Base-by-base conservation (phyloP, 2,113 vertebrate genomes). In the Triplophysa rosa region DNA sequence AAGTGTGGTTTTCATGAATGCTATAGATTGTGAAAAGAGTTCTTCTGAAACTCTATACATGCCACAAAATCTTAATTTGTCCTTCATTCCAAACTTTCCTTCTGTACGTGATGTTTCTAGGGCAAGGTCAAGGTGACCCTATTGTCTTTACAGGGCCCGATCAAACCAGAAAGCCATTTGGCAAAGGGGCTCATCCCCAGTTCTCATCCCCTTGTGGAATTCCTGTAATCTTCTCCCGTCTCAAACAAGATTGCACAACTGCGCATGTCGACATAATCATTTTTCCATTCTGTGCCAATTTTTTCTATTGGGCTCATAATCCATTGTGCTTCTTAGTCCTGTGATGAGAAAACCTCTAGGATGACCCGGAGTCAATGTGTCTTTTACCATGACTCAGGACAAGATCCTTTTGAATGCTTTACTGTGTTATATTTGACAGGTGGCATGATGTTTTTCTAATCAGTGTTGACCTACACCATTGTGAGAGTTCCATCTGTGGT, bases 401-500 rank as follows among this genome's bases (percentile, higher is more conserved):
- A 8, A 19, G 64, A 62, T 80, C 42, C 4, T 58, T 75, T 61
- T 74, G 63, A 73, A 45, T 54, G n/a, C 63, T 63, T 54, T 33
- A 54, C 42, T 62, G 56, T 64, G 71, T 37, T 61, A 37, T 33
- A 45, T 40, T 86, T 91, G 91, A 92, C 88, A 90, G 83, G 85
- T 87, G 80, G 80, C 69, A 89, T 89, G 86, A 89, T 90, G 89
- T 85, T 89, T 88, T 88, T 83, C 92, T 89, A 93, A 89, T 88
- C 88, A 83, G 81, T 84, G 85, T 86, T 89, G 91, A 92, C 91
- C 92, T 89, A 84, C 83, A 19, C 58, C 87, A 90, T 92, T 92
- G 91, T 92, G 79, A 45, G 79, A 75, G 84, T 84, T 86, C 87
- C 87, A 87, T 86, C 90, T 92, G 86, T 86, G 58, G 86, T 83